Evolutionary conservation across 1,140 invertebrate species (phyloP).

Genomic region (Neodiprion pinetum): DNA sequence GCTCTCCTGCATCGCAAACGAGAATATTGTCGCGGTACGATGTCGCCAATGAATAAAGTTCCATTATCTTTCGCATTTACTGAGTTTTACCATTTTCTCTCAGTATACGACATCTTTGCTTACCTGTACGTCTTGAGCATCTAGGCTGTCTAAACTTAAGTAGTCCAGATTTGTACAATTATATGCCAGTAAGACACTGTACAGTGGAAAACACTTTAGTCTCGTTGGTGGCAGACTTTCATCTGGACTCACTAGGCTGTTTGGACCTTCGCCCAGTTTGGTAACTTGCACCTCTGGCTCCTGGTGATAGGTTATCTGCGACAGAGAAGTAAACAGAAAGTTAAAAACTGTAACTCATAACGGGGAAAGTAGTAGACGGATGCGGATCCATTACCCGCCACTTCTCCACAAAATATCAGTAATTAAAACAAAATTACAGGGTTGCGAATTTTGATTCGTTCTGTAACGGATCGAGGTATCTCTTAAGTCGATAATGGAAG

Average conservation of each 20-base stretch:
- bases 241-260: conserved; percentile 59
- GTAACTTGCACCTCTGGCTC: conserved; percentile 67
- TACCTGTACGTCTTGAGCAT: conserved; percentile 50
- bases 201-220: conserved; percentile 85
- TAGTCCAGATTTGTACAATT: conserved; percentile 75
- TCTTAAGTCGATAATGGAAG: not conserved
- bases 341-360: conserved; percentile 19
- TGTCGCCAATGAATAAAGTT: too few relatives aligned
- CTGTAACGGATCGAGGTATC: too few relatives aligned
- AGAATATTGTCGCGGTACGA: too few relatives aligned
- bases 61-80: too few relatives aligned
- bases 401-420: not conserved
- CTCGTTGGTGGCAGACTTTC: conserved; percentile 64
- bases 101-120: not conserved
- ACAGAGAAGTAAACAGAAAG: conserved; percentile 28
- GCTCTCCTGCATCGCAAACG: too few relatives aligned
- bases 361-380: conserved; percentile 9
- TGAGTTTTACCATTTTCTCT: too few relatives aligned
- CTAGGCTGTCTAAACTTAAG: conserved; percentile 70
- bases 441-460: not conserved
- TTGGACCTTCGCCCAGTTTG: conserved; percentile 64
- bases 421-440: conserved; percentile 12
- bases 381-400: too few relatives aligned
- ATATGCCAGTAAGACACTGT: conserved; percentile 79
- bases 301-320: conserved; percentile 69